Conservation (phyloP, 2,797 vertebrate genomes). For the Sebastes cheni region DNA sequence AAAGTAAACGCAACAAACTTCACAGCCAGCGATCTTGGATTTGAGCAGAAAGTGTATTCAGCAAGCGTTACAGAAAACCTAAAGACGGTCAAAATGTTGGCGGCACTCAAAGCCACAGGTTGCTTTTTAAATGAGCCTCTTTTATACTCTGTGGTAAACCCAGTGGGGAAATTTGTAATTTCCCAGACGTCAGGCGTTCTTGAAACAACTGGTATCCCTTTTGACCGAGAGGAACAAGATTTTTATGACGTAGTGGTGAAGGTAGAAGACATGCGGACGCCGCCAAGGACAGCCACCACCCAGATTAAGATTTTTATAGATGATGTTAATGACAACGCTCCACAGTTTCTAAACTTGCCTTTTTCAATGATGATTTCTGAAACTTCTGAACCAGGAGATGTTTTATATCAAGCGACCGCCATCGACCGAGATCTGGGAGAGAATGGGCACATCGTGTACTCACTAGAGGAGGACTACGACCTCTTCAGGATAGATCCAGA, state of each 20-base stretch:
- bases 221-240: constrained; percentile 90
- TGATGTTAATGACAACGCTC: constrained; percentile 92
- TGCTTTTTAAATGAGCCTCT: constrained; percentile 91
- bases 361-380: constrained; percentile 90
- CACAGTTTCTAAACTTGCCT: constrained; percentile 90
- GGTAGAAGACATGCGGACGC: constrained; percentile 87
- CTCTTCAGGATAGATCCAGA: constrained; percentile 93
- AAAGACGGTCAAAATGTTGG: constrained; percentile 79
- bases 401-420: constrained; percentile 92
- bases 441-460: constrained; percentile 88
- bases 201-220: constrained; percentile 87
- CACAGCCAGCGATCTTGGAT: constrained; percentile 81
- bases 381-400: constrained; percentile 91
- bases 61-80: constrained; percentile 86
- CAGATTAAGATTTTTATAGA: constrained; percentile 89
- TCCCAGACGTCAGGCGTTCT: constrained; percentile 88
- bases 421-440: constrained; percentile 88
- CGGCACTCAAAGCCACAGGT: constrained; percentile 84
- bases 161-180: constrained; percentile 86
- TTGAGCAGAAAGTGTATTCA: constrained; percentile 82
- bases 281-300: constrained; percentile 86
- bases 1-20: constrained; percentile 83
- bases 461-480: constrained; percentile 87
- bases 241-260: constrained; percentile 87
- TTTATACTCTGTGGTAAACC: constrained; percentile 87